Evolutionary conservation across 2,113 vertebrate genomes (phyloP).

Genomic region (Vombatus ursinus): DNA sequence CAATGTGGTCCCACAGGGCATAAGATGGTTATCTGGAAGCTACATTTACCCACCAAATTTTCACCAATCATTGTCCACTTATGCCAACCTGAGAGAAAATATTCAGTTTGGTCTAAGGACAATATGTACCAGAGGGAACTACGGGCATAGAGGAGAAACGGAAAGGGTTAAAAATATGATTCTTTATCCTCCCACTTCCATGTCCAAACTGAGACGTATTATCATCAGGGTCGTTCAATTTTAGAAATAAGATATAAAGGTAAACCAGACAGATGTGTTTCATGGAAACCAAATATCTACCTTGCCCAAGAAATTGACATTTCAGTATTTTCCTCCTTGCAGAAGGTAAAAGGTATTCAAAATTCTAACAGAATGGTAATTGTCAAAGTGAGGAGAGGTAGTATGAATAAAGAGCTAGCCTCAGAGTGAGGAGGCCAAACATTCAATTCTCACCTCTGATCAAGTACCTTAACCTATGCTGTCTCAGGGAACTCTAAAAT

Average conservation of each 20-base stretch:
- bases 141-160: background rate
- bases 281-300: background rate
- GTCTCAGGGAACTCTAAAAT: background rate
- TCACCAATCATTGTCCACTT: background rate
- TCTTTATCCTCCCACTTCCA: background rate
- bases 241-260: background rate
- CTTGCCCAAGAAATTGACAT: background rate
- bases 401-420: background rate
- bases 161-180: background rate
- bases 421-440: background rate
- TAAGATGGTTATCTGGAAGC: background rate
- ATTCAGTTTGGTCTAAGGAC: background rate
- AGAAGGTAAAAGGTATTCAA: background rate
- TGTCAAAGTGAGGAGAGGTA: background rate
- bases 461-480: background rate
- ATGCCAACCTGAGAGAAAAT: slow-evolving; percentile 8
- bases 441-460: background rate
- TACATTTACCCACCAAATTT: background rate
- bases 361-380: background rate
- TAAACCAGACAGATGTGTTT: background rate
- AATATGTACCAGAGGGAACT: background rate
- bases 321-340: background rate
- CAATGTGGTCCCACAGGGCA: background rate
- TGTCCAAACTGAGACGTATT: background rate
- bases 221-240: background rate